Conservation (phyloP, 2,888 invertebrate species). For the Parochlus steinenii region DNA sequence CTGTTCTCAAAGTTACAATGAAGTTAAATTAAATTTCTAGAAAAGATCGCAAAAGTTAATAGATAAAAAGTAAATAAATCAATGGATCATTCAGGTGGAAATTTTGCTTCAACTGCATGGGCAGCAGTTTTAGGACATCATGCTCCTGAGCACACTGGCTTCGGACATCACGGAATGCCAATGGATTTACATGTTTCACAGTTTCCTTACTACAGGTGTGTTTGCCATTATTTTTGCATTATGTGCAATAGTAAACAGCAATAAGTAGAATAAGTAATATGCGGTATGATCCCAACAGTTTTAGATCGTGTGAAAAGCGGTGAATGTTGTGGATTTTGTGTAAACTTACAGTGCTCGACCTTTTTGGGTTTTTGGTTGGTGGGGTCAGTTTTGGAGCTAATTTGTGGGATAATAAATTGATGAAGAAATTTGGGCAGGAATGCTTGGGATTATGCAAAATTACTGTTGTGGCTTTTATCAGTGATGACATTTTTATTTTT, state of each 20-base stretch:
- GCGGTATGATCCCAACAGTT: not conserved
- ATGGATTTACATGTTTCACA: constrained; percentile 88
- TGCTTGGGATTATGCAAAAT: too few species aligned
- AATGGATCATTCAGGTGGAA: constrained; percentile 66
- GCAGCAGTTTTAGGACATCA: constrained; percentile 55
- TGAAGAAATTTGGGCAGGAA: too few species aligned
- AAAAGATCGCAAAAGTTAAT: not conserved
- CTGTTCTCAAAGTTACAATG: too few species aligned
- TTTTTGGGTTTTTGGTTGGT: too few species aligned
- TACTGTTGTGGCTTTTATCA: too few species aligned
- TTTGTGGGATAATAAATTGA: too few species aligned
- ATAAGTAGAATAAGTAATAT: not conserved
- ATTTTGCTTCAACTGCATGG: constrained; percentile 61
- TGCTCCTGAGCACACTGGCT: constrained; percentile 26
- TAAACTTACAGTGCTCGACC: too few species aligned
- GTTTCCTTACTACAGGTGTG: constrained; percentile 76
- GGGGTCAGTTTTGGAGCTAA: too few species aligned
- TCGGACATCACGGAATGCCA: constrained; percentile 53
- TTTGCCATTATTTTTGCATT: too few species aligned
- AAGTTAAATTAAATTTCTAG: too few species aligned
- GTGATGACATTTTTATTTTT: too few species aligned
- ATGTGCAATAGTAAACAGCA: not conserved
- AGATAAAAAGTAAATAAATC: constrained; percentile 3
- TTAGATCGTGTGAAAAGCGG: constrained; percentile 1
- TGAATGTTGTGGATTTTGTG: not conserved